Evolutionary conservation across 1,140 invertebrate genomes (phyloP), one percentile per base, ranked within the genome.

Genomic region (Nautilus pompilius): DNA sequence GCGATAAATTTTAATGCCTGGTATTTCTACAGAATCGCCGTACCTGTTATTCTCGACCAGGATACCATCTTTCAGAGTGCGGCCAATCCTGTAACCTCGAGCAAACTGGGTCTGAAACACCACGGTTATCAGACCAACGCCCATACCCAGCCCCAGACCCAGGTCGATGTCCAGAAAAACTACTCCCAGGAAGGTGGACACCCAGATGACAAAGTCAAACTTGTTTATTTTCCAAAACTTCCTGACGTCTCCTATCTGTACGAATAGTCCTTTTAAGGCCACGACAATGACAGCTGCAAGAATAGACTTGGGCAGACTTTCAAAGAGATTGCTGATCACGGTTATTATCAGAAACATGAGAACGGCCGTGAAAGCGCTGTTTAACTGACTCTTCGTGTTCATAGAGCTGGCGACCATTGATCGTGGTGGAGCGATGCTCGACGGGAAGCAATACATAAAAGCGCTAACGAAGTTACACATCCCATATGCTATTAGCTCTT

Each of bases 201-300:
- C 69, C 79, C 79, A 82, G 20, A 80, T 77, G 34, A 76, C 69
- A 45, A 80, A 80, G 61, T 82, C 80, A 36, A 72, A 74, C 56
- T 76, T 79, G 64, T 75, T 78, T 53, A 80, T 72, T 54, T 66
- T 71, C 77, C 76, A 81, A 53, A 73, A 77, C 61, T 71, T 72
- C 5, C 67, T 63, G 55, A 78, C 71, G 53, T 80, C 76, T 17
- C 64, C 58, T 24, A 81, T 72, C 61, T 81, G 78, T 8, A 75
- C 66, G 46, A 79, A 76, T 0, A 95, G 90, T 4, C 90, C 89
- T 82, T 94, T 94, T 0, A 97, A 81, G 0, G 93, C 92, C 0
- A 96, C 90, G 1, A 95, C 86, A 68, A 96, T 95, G 60, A 97
- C 92, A 64, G 90, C 88, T 10, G 93, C 91, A 63, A 96, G 79